Conservation (phyloP, 2,113 vertebrate species). For the Anoura caudifer region DNA sequence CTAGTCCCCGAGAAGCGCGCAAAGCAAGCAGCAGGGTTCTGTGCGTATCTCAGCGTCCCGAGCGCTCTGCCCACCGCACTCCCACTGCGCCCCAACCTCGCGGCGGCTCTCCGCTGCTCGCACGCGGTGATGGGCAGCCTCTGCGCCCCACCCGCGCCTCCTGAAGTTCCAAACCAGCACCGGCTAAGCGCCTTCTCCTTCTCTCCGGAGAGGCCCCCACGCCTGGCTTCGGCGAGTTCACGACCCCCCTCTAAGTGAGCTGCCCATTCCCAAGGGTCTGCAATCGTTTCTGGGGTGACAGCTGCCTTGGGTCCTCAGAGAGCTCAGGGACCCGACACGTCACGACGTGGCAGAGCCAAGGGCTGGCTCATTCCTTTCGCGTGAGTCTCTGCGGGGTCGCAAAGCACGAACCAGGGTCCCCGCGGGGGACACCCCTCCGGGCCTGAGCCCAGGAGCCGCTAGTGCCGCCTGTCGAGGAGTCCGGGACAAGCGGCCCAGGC, state of each 20-base stretch:
- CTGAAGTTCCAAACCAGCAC: not conserved
- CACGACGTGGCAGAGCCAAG: not conserved
- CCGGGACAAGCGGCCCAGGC: no score
- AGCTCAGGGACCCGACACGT: not conserved
- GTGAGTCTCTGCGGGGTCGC: not conserved
- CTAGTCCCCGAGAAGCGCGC: not conserved
- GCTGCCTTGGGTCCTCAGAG: not conserved
- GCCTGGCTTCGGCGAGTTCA: not conserved
- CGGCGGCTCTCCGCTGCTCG: not conserved
- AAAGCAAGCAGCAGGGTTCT: not conserved
- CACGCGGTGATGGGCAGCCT: not conserved
- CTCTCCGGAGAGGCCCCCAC: not conserved
- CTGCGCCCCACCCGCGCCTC: not conserved
- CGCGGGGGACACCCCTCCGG: not conserved
- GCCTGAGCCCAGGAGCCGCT: not conserved
- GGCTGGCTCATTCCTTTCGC: not conserved
- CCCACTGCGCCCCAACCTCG: not conserved
- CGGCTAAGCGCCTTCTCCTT: not conserved
- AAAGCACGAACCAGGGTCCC: not conserved
- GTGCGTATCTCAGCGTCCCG: not conserved
- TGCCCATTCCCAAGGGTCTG: not conserved
- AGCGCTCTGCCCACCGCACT: not conserved
- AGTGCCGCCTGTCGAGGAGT: not conserved
- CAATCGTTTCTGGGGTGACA: not conserved
- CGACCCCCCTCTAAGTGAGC: not conserved